Base-by-base conservation (phyloP, 1,140 invertebrate genomes). In the Zophobas atratus region DNA sequence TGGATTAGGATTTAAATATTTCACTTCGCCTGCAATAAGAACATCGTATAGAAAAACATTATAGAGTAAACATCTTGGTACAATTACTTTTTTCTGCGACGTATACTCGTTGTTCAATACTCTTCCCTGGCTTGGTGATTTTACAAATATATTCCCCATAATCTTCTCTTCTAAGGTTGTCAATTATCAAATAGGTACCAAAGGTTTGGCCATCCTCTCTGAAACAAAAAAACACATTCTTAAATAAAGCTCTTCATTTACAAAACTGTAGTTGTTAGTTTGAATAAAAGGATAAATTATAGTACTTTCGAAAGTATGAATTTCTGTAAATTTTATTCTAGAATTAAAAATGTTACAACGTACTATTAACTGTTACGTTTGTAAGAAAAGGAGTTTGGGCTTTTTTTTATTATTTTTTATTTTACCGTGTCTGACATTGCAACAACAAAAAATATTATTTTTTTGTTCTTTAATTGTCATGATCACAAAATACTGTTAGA, bases 171-270 rank as follows among this genome's bases (percentile, higher is more conserved):
- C 86, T 86, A 48, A 93, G 88, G 43, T 89, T 86, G 39, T 89
- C 87, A 71, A 94, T 91, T 60, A 87, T 88, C 81, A 94, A 86
- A 83, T 93, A 93, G 34, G 92, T 90, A 0, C 93, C 93, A 75
- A 93, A 89, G 60, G 92, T 92, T 82, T 93, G 91, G 36, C 89
- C 88, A 77, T 91, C 89, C 79, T 93, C 92, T 73, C 93, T 93
- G 87, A 34, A 88, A 88, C 75, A 80, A 85, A 81, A 76, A 79
- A 80, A 34, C 43, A 8, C 3, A 4, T 46, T 46, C 20, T 20
- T 20, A 20, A 0, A 8, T 46, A 46, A 46, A 46, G 43, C 8
- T 46, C 20, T 53, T 53, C 20, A 53, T 8, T 53, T 67, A 67
- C 5, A 46, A 46, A 46, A 46, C 20, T 20, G 20, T 20, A 20